phyloP scores from a whole-genome alignment of 2,888 invertebrate genomes.

The Epirrita christyi region DNA sequence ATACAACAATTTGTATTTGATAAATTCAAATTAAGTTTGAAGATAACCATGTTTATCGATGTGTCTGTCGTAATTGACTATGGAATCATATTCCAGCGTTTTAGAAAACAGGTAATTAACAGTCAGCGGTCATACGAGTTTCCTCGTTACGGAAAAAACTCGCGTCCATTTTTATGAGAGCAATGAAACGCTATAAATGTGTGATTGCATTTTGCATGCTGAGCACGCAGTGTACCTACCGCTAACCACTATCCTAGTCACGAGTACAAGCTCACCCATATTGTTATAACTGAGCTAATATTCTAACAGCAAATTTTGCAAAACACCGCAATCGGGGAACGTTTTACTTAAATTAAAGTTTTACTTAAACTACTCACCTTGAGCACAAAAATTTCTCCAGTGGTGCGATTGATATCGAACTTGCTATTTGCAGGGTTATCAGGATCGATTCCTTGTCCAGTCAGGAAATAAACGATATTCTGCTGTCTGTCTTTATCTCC shows the following conservation, averaged over 20 bases:
- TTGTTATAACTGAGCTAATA: constrained; percentile 32
- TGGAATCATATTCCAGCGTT: constrained; percentile 24
- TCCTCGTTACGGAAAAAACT: constrained; percentile 59
- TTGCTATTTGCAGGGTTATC: constrained; percentile 98
- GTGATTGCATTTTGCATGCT: constrained; percentile 65
- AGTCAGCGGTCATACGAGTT: constrained; percentile 53
- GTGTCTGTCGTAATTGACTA: background rate
- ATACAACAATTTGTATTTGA: background rate
- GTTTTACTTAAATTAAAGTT: constrained; percentile 26
- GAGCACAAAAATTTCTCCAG: constrained; percentile 97
- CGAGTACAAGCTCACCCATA: constrained; percentile 42
- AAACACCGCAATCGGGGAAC: constrained; percentile 15
- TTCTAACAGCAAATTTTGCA: constrained; percentile 16
- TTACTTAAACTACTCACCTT: constrained; percentile 87
- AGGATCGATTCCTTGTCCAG: constrained; percentile 97
- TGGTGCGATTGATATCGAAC: constrained; percentile 97
- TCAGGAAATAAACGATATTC: constrained; percentile 97
- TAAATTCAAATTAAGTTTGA: background rate
- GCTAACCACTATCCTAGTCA: constrained; percentile 47
- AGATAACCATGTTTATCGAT: background rate
- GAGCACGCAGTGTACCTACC: constrained; percentile 52
- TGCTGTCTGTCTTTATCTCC: constrained; percentile 98
- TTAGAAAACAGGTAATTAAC: constrained; percentile 48
- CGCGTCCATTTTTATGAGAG: constrained; percentile 54
- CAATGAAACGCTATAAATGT: constrained; percentile 65